A percentile compares a stretch with the other conserved stretches of the same genome.
Evolutionary conservation across 2,888 invertebrate genomes (phyloP).

Genomic region (Ypsolopha scabrella): DNA sequence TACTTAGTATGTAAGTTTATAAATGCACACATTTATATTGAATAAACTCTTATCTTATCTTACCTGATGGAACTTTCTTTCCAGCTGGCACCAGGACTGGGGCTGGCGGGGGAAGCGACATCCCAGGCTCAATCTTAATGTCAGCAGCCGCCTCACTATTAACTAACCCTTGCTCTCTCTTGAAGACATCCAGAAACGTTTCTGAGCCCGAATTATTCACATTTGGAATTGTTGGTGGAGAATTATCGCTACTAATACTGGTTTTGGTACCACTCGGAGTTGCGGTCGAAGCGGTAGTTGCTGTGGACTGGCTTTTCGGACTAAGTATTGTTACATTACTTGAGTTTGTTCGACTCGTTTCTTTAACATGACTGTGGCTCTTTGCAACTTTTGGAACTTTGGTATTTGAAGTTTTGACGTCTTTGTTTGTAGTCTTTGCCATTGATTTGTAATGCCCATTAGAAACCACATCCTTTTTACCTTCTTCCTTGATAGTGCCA

Average conservation of each 20-base stretch:
- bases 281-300: conserved; percentile 17
- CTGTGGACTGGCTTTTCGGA: conserved; percentile 29
- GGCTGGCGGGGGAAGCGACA: conserved; percentile 10
- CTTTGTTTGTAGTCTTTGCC: conserved; percentile 17
- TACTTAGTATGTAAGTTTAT: no score
- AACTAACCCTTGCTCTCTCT: conserved; percentile 52
- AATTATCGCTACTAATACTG: conserved; percentile 52
- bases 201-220: conserved; percentile 24
- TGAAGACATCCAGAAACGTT: conserved; percentile 62
- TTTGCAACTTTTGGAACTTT: conserved; percentile 44
- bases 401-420: conserved; percentile 36
- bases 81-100: no score
- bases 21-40: no score
- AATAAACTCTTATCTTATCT: no score
- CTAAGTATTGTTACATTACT: conserved; percentile 26
- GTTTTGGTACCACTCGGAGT: conserved; percentile 24
- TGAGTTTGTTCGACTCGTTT: conserved; percentile 24
- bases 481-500: conserved; percentile 41
- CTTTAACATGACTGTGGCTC: conserved; percentile 26
- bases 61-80: conserved; percentile 22
- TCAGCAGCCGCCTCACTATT: conserved; percentile 20
- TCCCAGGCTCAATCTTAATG: conserved; percentile 35
- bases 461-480: conserved; percentile 33
- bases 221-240: conserved; percentile 5
- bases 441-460: conserved; percentile 42